These are phyloP conservation scores for Rallus crepitans DNA, from an alignment of 2,797 vertebrate genomes.

Conservation along the genomic window DNA sequence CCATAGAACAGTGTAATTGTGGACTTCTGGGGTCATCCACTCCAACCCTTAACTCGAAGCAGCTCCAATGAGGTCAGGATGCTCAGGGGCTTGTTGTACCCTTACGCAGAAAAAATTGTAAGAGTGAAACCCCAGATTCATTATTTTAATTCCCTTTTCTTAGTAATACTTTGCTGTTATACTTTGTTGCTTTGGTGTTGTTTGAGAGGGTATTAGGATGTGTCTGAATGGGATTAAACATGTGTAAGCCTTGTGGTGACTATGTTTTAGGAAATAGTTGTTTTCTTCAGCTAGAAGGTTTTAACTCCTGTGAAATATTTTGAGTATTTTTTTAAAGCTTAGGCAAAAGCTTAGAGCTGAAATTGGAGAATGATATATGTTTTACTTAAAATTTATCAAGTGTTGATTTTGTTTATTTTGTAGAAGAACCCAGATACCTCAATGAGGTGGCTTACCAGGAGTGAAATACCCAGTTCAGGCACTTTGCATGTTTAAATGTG, in stretches of 20 bases:
- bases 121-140: background rate
- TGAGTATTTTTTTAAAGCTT: background rate
- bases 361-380: rapidly evolving
- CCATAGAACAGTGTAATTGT: background rate
- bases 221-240: slow-evolving; percentile 35
- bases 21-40: background rate
- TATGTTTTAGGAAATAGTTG: background rate
- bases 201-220: slow-evolving; percentile 29
- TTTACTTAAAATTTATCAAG: background rate
- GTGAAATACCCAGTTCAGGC: background rate
- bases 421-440: background rate
- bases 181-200: background rate
- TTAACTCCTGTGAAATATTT: background rate
- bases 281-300: slow-evolving; percentile 4
- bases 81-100: background rate
- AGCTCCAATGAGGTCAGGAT: background rate
- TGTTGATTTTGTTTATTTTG: background rate
- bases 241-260: background rate
- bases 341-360: background rate
- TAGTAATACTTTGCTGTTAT: background rate
- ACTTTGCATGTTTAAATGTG: background rate
- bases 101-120: background rate
- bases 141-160: background rate
- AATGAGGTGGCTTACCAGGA: background rate
- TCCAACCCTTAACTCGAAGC: background rate